Evolutionary conservation across 2,888 invertebrate species (phyloP), one percentile per base, ranked within the genome.

Genomic region (Cantharis rufa): DNA sequence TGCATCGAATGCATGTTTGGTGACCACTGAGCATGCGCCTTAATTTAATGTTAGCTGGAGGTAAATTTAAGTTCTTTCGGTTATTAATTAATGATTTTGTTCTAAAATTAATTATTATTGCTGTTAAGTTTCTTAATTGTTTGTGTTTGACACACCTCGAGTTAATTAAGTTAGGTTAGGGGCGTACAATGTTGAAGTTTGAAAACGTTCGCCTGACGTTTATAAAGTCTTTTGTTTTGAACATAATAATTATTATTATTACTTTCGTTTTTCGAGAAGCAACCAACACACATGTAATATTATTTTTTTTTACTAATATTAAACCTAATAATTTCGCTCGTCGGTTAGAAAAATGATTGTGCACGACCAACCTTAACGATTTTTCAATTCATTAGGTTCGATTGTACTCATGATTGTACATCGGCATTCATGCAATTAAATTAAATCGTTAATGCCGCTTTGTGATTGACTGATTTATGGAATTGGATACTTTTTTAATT

Each of bases 1-100:
- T 81, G 82, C 84, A 82, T 84, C 84, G 85, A 84, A 84, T 85
- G 84, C 83, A 82, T 85, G 85, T 84, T 86, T 85, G 83, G 79
- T 79, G 74, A 75, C 61, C 27, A 75, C 48, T 81, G 83, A 83
- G 86, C 85, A 82, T 82, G 86, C 84, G 85, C 79, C 10, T 28
- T 69, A 21, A 76, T 71, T 79, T 79, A 82, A 83, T 84, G 70
- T 78, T 74, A 76, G 74, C 76, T 78, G 82, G 82, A 79, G 81
- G 81, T 77, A 79, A 69, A 74, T 77, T 77, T 77, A 77, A 69
- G 74, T 68, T 71, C 15, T 63, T 71, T 62, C 63, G 21, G 64
- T 21, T 21, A 64, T 64, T 64, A 64, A 24, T 64, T 64, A 64
- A 64, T 64, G 64, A 64, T 64, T 64, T 64, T 64, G 21, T 64